Evolutionary conservation across 2,113 vertebrate species (phyloP), one percentile per base, ranked within the genome.

Genomic region (Syngnathus floridae): DNA sequence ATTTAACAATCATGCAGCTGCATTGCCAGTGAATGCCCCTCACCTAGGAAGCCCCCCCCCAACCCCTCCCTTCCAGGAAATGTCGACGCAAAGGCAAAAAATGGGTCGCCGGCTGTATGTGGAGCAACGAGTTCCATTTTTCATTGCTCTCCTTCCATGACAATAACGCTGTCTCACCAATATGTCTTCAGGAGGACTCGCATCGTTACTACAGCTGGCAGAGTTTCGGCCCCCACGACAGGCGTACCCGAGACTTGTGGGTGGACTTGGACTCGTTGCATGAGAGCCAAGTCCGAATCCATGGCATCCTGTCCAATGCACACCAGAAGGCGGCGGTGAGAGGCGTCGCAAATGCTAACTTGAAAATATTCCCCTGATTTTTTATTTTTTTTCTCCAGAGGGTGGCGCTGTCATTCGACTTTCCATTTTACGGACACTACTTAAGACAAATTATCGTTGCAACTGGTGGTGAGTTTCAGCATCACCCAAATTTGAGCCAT

Each of bases 361-460:
- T 16, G 14, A 35, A 13, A 37, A 48, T 19, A 22, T 26, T 2
- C 5, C 66, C 54, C 56, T 51, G 12, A n/a, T 22, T n/a, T n/a
- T n/a, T n/a, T n/a, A n/a, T n/a, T 43, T 43, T 43, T 43, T 41
- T n/a, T 55, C 68, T 71, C 69, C 76, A 97, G 95, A 91, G 92
- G 74, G 91, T 96, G 67, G 79, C 92, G 11, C 91, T 99, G 55
- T 95, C 95, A 46, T 98, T 99, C 52, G 92, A 97, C 72, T 98
- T 99, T 81, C 95, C 95, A 51, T 99, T 96, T 89, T 99, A 96
- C 0, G 96, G 96, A 64, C 95, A 98, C 89, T 70, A 87, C 84
- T 78, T 98, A 83, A 91, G 93, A 72, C 94, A 97, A 87, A 92
- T 98, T 79, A 95, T 93, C 77, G 91, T 98, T 83, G 95, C 95